Evolutionary conservation across 1,140 invertebrate genomes (phyloP).

Genomic region (Drosophila setifemur): DNA sequence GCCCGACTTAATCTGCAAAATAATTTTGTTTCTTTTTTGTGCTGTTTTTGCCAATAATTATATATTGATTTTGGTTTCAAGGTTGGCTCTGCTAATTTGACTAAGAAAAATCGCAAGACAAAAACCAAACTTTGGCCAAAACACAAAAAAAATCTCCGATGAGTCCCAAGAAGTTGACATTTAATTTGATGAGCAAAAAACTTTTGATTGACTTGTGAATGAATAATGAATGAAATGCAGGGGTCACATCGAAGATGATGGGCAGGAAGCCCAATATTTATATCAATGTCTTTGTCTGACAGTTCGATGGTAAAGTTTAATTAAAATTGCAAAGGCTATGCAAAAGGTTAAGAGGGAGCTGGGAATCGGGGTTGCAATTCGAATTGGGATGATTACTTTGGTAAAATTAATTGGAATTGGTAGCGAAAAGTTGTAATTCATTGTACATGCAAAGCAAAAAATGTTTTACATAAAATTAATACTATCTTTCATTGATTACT

Average conservation of each 20-base stretch:
- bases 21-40: constrained; percentile 6
- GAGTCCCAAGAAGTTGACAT: constrained; percentile 38
- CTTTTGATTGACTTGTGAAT: constrained; percentile 19
- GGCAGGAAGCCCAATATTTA: neutral
- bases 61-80: constrained; percentile 47
- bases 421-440: neutral
- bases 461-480: neutral
- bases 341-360: too few species aligned
- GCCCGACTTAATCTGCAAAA: constrained; percentile 7
- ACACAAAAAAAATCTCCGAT: neutral
- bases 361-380: neutral
- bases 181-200: constrained; percentile 15
- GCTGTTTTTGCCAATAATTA: constrained; percentile 26
- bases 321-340: neutral
- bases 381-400: neutral
- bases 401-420: neutral
- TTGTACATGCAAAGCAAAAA: neutral
- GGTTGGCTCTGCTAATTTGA: constrained; percentile 37
- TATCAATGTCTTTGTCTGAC: neutral
- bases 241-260: constrained; percentile 11
- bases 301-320: neutral
- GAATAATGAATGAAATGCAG: constrained; percentile 18
- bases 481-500: too few species aligned
- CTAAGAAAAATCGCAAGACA: constrained; percentile 27
- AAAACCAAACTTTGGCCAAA: too few species aligned